Evolutionary conservation across 1,140 invertebrate species (phyloP), one percentile per base, ranked within the genome.

Genomic region (Pygmarrhopalites habei): DNA sequence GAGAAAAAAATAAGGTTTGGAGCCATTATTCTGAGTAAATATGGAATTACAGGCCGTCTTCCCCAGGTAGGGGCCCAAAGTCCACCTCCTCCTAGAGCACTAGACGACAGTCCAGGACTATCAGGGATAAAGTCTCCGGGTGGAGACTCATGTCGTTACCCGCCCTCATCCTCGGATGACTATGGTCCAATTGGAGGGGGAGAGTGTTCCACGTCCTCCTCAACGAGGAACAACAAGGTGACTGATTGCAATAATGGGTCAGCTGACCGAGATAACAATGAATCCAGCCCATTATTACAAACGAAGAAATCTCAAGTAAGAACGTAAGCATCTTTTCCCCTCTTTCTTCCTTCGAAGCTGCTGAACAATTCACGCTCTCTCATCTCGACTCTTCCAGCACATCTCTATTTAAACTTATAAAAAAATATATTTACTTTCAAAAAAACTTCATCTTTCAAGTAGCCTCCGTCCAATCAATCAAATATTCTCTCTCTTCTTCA

Each of bases 301-400:
- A 47, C 60, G 65, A 71, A 73, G 66, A 74, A 72, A 72, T 62
- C 70, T 58, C 72, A 73, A 74, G 73, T 74, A 74, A 74, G 73
- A 74, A 74, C 73, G 72, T 74, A 74, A 73, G 72, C 69, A 71
- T 43, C 53, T 52, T 64, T 62, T 66, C 57, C 47, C 46, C 51
- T 67, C 23, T 63, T 49, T 63, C 60, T 55, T 62, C 43, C 49
- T 51, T n/a, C n/a, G 5, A 28, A 26, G 5, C 26, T 25, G 49
- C 19, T 10, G 10, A 32, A 35, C n/a, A 7, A 52, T 30, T 29
- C 14, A 7, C 46, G 21, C 46, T 21, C 7, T 49, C 28, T 14
- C n/a, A n/a, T n/a, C n/a, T n/a, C n/a, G n/a, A 55, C 26, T 26
- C 5, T 26, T 30, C 52, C 46, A 49, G 46, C 46, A 49, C 46